phyloP scores from a whole-genome alignment of 2,113 vertebrate species.

The Leucosticte australis region DNA sequence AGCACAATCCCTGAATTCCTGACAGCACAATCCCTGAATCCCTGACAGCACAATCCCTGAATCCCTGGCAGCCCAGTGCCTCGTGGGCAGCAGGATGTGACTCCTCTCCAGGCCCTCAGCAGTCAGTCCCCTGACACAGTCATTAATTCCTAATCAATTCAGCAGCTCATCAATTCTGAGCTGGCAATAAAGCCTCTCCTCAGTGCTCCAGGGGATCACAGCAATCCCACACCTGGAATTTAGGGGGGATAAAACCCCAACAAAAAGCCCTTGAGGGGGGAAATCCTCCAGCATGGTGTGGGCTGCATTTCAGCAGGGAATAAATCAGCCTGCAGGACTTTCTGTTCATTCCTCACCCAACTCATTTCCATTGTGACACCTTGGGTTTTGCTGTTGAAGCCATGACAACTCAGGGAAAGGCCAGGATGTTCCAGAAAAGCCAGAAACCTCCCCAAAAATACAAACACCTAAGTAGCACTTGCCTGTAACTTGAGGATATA shows the following conservation, averaged over 20 bases:
- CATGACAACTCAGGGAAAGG: neutral
- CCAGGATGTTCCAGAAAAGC: neutral
- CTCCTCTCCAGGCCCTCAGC: neutral
- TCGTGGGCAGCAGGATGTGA: neutral
- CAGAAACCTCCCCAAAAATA: neutral
- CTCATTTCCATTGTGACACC: neutral
- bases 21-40: neutral
- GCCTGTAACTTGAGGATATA: neutral
- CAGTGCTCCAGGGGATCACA: neutral
- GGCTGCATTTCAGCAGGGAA: neutral
- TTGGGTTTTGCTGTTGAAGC: neutral
- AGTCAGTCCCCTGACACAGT: neutral
- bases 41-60: neutral
- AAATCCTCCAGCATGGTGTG: neutral
- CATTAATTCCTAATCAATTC: conserved; percentile 15
- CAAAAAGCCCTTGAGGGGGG: neutral
- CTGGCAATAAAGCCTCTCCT: neutral
- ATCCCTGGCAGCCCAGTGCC: neutral
- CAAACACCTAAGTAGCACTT: neutral
- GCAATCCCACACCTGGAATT: neutral
- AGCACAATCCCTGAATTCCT: neutral
- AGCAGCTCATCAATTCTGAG: neutral
- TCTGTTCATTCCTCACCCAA: neutral
- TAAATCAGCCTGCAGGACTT: neutral
- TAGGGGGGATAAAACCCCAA: neutral